A percentile compares a stretch with the other conserved stretches of the same genome.
These are phyloP conservation scores for Oryzias celebensis DNA, from an alignment of 2,113 vertebrate genomes.

Conservation along the genomic window DNA sequence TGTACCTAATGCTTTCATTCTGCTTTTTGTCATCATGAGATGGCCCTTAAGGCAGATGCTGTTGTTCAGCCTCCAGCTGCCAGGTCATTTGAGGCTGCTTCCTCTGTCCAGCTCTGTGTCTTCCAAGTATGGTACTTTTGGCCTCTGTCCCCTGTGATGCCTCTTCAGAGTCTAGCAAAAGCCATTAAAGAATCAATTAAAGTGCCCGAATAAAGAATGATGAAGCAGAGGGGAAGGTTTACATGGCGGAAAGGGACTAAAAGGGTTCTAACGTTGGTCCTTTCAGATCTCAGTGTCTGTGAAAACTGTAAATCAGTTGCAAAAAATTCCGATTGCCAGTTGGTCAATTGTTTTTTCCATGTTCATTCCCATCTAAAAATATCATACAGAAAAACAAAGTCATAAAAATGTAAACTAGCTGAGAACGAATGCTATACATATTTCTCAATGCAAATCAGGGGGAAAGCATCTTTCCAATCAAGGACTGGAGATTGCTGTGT, in stretches of 20 bases:
- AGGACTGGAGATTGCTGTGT: slow-evolving; percentile 31
- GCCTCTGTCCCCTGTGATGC: slow-evolving; percentile 51
- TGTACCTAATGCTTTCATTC: slow-evolving; percentile 59
- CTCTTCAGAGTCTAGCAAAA: slow-evolving; percentile 37
- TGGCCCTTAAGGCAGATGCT: slow-evolving; percentile 43
- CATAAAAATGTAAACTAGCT: slow-evolving; percentile 16
- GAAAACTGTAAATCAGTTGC: slow-evolving; percentile 19
- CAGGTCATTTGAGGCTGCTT: slow-evolving; percentile 37
- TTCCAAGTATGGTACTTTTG: slow-evolving; percentile 45
- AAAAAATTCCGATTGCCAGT: slow-evolving; percentile 14
- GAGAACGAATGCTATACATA: slow-evolving; percentile 26
- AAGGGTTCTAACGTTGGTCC: slow-evolving; percentile 22
- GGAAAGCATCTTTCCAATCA: slow-evolving; percentile 26
- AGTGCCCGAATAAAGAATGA: slow-evolving; percentile 57
- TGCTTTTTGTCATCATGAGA: slow-evolving; percentile 47
- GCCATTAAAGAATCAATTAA: slow-evolving; percentile 65
- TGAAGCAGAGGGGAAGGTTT: slow-evolving; percentile 55
- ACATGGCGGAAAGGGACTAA: slow-evolving; percentile 30
- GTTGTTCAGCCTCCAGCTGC: slow-evolving; percentile 51
- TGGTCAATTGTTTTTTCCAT: background rate
- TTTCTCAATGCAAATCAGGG: slow-evolving; percentile 33
- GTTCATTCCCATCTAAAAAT: background rate
- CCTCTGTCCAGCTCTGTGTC: slow-evolving; percentile 43
- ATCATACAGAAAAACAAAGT: slow-evolving; percentile 12
- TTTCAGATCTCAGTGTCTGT: slow-evolving; percentile 20